Evolutionary conservation across 2,797 vertebrate species (phyloP), one percentile per base, ranked within the genome.

Genomic region (Sus cebifrons): DNA sequence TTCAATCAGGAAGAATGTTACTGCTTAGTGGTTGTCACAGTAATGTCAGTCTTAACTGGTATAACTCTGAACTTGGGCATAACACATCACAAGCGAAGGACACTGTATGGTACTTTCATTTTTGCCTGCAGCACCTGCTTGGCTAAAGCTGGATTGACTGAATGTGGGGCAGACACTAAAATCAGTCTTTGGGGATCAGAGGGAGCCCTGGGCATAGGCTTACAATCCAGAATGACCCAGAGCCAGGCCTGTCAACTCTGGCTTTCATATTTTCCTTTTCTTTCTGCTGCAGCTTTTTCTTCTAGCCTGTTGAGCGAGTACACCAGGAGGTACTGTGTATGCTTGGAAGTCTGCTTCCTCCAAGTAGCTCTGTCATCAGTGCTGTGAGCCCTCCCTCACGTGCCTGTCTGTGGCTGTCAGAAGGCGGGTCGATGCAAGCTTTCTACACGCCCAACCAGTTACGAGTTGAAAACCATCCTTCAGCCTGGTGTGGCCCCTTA

Each of bases 171-270:
- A 97, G 98, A 96, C 89, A 95, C 67, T 93, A 94, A 98, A 97
- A 97, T 98, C 96, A 94, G 91, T 97, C 95, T 95, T 78, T 81
- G 95, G 97, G 91, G 94, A 97, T 86, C 89, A 79, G 86, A 96
- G 75, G 85, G 92, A 97, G 81, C 97, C 97, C 96, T 97, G 82
- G 96, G 98, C 97, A 94, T 97, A 97, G 90, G 89, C 92, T 98
- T 97, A 97, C 92, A 98, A 96, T 98, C 64, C 49, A 85, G 96
- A 87, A 96, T 91, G 94, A 97, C 97, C 97, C 96, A 98, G 85
- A 98, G 97, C 96, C 96, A 97, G 96, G 93, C 71, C 86, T 97
- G 90, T 97, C 93, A 97, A 81, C 95, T 92, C 92, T 92, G 96
- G 90, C 97, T 98, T 97, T 98, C 97, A 96, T 79, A 65, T 97